A percentile compares a stretch with the other conserved stretches of the same genome.
phyloP scores from a whole-genome alignment of 30 jellyfish, hydroid and myxozoan species.

The Hydra vulgaris region DNA sequence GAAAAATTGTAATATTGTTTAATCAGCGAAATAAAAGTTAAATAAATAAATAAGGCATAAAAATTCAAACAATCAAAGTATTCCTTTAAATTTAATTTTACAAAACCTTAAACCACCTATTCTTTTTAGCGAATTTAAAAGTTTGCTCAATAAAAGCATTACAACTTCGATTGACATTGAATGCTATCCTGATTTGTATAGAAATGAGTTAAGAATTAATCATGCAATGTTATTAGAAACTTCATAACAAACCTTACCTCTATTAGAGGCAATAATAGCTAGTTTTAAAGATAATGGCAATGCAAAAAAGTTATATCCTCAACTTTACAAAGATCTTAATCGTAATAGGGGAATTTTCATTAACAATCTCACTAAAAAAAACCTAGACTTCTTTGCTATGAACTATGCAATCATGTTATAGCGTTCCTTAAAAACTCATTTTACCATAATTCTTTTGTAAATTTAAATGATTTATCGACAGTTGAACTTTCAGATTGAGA shows the following conservation, averaged over 20 bases:
- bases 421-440: not conserved
- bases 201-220: not conserved
- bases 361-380: not conserved
- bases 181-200: not conserved
- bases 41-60: not conserved
- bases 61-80: not conserved
- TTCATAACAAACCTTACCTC: not conserved
- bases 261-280: not conserved
- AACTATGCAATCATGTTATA: not conserved
- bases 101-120: not conserved
- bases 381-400: not conserved
- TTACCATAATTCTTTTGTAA: not conserved
- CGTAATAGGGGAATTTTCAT: not conserved
- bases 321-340: not conserved
- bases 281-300: not conserved
- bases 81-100: not conserved
- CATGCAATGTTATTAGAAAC: not conserved
- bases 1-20: no score
- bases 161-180: not conserved
- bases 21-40: no score
- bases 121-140: not conserved
- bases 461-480: not conserved
- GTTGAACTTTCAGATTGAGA: not conserved
- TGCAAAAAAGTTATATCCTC: not conserved
- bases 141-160: not conserved